These are phyloP conservation scores for Amblyornis subalaris DNA, from an alignment of 2,113 vertebrate genomes.

Conservation along the genomic window DNA sequence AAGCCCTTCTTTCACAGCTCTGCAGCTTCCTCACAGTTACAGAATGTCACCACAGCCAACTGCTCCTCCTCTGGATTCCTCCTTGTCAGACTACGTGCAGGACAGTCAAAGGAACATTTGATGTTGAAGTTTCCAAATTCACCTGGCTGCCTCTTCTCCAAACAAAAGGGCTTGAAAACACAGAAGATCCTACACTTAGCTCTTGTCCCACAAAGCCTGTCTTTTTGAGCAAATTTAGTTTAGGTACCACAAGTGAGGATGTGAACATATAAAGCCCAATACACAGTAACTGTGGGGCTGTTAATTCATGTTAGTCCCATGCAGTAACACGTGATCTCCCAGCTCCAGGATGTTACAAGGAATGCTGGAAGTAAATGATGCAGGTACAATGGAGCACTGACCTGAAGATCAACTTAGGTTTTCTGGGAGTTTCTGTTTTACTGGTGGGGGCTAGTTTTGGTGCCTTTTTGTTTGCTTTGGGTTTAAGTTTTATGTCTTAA, in stretches of 20 bases:
- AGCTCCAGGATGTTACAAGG: neutral
- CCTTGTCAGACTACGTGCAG: fast-evolving
- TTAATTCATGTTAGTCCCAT: neutral
- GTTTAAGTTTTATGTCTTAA: neutral
- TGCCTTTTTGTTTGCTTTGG: neutral
- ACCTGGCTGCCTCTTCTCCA: neutral
- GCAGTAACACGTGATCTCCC: neutral
- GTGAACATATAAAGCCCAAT: neutral
- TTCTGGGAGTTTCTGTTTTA: neutral
- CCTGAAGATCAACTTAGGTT: neutral
- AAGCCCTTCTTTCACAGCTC: neutral
- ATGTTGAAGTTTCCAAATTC: neutral
- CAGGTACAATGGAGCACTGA: neutral
- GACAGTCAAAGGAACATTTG: neutral
- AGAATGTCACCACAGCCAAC: fast-evolving
- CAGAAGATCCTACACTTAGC: neutral
- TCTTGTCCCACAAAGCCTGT: neutral
- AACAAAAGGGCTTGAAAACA: neutral
- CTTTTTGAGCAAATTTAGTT: neutral
- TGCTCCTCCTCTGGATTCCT: neutral
- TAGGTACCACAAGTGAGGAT: neutral
- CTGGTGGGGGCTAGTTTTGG: neutral
- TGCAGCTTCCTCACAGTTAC: neutral
- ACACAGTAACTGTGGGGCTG: no score
- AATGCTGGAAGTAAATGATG: fast-evolving